Conservation (phyloP, 2,888 invertebrate genomes). For the Agrochola litura region DNA sequence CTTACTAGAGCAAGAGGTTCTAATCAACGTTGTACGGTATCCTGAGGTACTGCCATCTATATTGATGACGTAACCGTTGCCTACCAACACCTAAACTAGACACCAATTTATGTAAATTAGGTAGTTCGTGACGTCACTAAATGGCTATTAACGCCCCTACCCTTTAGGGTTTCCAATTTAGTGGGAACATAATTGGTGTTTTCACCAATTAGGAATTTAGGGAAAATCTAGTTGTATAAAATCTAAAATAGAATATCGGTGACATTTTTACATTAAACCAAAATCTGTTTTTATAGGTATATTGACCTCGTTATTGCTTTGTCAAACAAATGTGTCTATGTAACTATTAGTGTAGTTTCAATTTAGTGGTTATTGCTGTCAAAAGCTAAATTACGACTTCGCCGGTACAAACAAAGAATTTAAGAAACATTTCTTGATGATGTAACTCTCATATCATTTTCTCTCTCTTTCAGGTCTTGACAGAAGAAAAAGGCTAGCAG, state of each 20-base stretch:
- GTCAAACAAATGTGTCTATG: neutral
- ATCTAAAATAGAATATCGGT: neutral
- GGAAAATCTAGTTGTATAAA: neutral
- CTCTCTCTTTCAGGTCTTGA: conserved; percentile 77
- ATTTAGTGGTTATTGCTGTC: neutral
- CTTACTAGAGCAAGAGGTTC: conserved; percentile 53
- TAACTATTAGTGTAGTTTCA: neutral
- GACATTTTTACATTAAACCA: neutral
- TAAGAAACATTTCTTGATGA: too few species aligned
- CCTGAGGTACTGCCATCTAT: conserved; percentile 63
- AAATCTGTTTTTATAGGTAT: neutral
- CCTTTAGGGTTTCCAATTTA: conserved; percentile 37
- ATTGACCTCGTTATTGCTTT: neutral
- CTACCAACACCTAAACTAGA: conserved; percentile 65
- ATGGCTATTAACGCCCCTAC: conserved; percentile 45
- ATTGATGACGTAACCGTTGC: conserved; percentile 64
- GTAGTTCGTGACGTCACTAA: conserved; percentile 56
- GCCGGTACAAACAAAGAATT: neutral
- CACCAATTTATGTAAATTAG: conserved; percentile 64
- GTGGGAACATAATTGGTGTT: conserved; percentile 43
- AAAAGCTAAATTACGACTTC: neutral
- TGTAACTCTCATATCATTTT: neutral
- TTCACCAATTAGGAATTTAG: conserved; percentile 4
- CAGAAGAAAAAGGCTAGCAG: conserved; percentile 80
- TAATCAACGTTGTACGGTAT: conserved; percentile 70